These are phyloP conservation scores for Bombus picipes DNA, from an alignment of 1,140 invertebrate genomes.

Conservation along the genomic window DNA sequence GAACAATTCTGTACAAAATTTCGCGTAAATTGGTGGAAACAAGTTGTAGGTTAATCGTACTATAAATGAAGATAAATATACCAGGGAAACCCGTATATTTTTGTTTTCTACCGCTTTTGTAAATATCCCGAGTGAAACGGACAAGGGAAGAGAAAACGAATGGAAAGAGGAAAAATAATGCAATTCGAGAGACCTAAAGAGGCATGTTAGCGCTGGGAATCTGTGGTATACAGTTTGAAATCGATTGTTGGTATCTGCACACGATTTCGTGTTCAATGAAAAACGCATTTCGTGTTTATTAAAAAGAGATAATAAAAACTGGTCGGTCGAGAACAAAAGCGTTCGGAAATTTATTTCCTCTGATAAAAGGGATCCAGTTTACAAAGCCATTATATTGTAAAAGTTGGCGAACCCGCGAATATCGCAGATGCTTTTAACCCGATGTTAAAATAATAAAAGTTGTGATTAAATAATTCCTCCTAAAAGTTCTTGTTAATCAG, in stretches of 20 bases:
- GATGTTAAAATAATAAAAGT: constrained; percentile 5
- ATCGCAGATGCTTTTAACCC: not conserved
- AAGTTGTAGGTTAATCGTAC: not conserved
- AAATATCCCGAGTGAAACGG: not conserved
- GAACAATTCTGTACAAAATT: not conserved
- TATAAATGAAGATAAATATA: not conserved
- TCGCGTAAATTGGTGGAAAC: not conserved
- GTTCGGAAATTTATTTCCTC: constrained; percentile 12
- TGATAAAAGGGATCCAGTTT: not conserved
- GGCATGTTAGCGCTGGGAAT: constrained; percentile 14
- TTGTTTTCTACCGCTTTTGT: not conserved
- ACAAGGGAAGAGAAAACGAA: not conserved
- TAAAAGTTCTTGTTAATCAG: not conserved
- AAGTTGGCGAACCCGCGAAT: not conserved
- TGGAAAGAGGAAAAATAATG: constrained; percentile 1
- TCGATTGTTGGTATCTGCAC: constrained; percentile 5
- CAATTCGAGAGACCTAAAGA: not conserved
- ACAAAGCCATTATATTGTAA: constrained; percentile 12
- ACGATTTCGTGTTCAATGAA: not conserved
- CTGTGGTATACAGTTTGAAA: not conserved
- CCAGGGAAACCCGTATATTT: no score
- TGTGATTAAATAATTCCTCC: not conserved
- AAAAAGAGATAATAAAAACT: constrained; percentile 26
- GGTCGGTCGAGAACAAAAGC: not conserved
- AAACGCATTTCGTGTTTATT: constrained; percentile 31